phyloP scores from a whole-genome alignment of 2,797 vertebrate species.

The Sebastes cheni region DNA sequence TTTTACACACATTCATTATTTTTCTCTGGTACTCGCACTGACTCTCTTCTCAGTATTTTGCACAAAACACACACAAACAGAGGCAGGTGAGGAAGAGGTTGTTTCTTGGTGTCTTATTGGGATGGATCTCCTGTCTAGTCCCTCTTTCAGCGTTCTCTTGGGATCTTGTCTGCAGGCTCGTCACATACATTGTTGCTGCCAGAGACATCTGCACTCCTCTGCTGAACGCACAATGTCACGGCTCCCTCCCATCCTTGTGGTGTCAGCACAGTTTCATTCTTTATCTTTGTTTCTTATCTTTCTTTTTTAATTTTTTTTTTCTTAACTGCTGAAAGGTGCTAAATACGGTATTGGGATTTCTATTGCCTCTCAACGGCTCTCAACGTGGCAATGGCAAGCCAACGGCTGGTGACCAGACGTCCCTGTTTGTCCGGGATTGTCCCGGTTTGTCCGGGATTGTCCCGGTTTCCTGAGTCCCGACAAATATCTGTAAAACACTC shows the following conservation, averaged over 20 bases:
- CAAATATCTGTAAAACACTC: too few relatives aligned
- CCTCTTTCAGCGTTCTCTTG: neutral
- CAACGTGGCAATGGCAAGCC: too few relatives aligned
- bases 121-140: neutral
- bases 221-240: slow-evolving; percentile 20
- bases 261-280: neutral
- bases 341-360: neutral
- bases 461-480: too few relatives aligned
- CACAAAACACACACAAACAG: neutral
- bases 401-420: too few relatives aligned
- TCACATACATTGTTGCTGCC: slow-evolving; percentile 28
- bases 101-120: slow-evolving; percentile 16
- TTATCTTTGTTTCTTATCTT: neutral
- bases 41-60: neutral
- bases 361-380: too few relatives aligned
- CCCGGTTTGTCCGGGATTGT: too few relatives aligned
- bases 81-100: neutral
- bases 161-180: slow-evolving; percentile 37
- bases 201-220: slow-evolving; percentile 5
- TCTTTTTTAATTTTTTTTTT: neutral
- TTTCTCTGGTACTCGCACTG: neutral
- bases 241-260: neutral
- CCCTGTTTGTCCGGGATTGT: too few relatives aligned
- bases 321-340: neutral
- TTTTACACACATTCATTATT: neutral